phyloP scores from a whole-genome alignment of 2,113 vertebrate genomes.

The Rutilus rutilus region DNA sequence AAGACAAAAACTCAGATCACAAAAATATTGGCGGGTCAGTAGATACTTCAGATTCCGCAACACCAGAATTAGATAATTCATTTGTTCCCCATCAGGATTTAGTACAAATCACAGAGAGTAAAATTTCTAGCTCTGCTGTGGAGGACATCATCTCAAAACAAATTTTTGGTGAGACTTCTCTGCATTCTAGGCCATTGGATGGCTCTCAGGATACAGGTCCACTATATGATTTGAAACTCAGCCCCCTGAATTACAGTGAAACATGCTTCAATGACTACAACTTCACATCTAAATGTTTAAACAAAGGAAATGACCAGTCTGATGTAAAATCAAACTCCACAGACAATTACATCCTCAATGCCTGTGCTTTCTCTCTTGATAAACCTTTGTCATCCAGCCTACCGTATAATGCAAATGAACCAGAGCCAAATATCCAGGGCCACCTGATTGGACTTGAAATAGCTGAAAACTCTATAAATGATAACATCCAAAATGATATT shows the following conservation, averaged over 20 bases:
- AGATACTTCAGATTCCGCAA: slow-evolving; percentile 45
- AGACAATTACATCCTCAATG: slow-evolving; percentile 63
- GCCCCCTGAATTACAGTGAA: slow-evolving; percentile 72
- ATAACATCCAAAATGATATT: slow-evolving; percentile 39
- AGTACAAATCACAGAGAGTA: slow-evolving; percentile 58
- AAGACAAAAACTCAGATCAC: slow-evolving; percentile 47
- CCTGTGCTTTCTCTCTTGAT: slow-evolving; percentile 50
- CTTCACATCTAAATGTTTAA: slow-evolving; percentile 69
- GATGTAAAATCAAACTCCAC: slow-evolving; percentile 59
- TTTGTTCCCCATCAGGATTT: slow-evolving; percentile 65
- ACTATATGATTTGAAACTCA: slow-evolving; percentile 74
- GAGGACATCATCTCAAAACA: slow-evolving; percentile 56
- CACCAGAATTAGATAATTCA: slow-evolving; percentile 60
- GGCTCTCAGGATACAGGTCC: slow-evolving; percentile 58
- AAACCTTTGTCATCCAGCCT: slow-evolving; percentile 63
- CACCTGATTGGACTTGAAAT: slow-evolving; percentile 55
- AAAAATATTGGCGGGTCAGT: slow-evolving; percentile 49
- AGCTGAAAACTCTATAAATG: slow-evolving; percentile 50
- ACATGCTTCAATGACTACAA: slow-evolving; percentile 67
- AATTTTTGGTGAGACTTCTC: slow-evolving; percentile 54
- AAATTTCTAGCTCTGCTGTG: slow-evolving; percentile 60
- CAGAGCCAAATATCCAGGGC: slow-evolving; percentile 56
- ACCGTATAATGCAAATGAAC: slow-evolving; percentile 51
- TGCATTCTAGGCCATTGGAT: slow-evolving; percentile 56
- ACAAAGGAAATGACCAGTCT: slow-evolving; percentile 59